phyloP scores from a whole-genome alignment of 2,113 vertebrate genomes.

The Dendropsophus ebraccatus region DNA sequence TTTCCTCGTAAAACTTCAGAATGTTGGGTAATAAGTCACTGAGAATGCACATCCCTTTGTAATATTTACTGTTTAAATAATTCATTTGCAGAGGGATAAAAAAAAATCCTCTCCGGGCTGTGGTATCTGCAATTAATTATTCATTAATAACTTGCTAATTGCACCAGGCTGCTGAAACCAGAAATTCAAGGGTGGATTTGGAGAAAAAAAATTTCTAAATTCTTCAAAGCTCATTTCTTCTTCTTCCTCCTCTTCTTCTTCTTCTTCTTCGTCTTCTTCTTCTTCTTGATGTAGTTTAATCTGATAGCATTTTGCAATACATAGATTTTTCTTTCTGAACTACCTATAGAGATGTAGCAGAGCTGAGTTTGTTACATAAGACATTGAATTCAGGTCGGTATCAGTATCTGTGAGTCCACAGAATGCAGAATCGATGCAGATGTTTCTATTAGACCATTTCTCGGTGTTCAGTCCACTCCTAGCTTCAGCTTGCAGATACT shows the following conservation, averaged over 20 bases:
- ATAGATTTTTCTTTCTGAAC: background rate
- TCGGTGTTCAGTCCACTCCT: too few relatives aligned
- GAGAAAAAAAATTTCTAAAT: background rate
- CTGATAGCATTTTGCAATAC: background rate
- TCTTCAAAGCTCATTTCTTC: conserved; percentile 25
- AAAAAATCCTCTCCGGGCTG: conserved; percentile 89
- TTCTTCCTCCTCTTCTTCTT: background rate
- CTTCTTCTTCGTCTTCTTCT: background rate
- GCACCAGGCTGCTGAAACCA: conserved; percentile 67
- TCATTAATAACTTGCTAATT: conserved; percentile 99
- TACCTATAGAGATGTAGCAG: background rate
- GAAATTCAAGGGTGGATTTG: conserved; percentile 47
- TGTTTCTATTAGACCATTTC: too few relatives aligned
- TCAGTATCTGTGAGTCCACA: too few relatives aligned
- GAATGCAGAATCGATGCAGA: too few relatives aligned
- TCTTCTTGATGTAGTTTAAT: background rate
- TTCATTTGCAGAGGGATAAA: conserved; percentile 79
- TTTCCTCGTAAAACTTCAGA: conserved; percentile 41
- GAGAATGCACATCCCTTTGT: conserved; percentile 71
- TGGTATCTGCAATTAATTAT: conserved; percentile 98
- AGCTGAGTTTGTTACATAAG: background rate
- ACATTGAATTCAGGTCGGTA: too few relatives aligned
- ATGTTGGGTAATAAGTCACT: conserved; percentile 44
- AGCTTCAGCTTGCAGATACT: too few relatives aligned
- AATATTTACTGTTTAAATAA: conserved; percentile 94